Evolutionary conservation across 2,113 vertebrate species (phyloP).

Genomic region (Acanthochromis polyacanthus): DNA sequence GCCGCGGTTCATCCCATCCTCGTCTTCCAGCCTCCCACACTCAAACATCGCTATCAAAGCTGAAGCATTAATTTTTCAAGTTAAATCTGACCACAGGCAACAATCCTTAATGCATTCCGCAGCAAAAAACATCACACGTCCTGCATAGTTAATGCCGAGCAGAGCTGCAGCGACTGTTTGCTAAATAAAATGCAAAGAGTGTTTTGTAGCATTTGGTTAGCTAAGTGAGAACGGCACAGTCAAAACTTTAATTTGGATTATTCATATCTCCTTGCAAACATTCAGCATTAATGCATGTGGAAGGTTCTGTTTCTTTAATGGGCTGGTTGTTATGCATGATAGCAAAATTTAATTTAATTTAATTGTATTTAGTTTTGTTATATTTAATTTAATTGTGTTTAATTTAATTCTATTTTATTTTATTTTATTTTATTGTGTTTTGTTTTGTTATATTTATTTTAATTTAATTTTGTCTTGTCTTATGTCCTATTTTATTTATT

Average conservation of each 20-base stretch:
- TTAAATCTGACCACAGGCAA: slow-evolving; percentile 59
- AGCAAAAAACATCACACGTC: slow-evolving; percentile 53
- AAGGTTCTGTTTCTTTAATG: too few relatives aligned
- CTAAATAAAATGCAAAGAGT: slow-evolving; percentile 22
- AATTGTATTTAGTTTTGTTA: too few relatives aligned
- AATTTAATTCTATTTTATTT: too few relatives aligned
- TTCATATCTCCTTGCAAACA: background rate
- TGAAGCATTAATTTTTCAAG: slow-evolving; percentile 67
- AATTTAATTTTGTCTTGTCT: too few relatives aligned
- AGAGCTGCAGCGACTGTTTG: slow-evolving; percentile 36
- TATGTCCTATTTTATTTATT: too few relatives aligned
- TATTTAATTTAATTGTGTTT: too few relatives aligned
- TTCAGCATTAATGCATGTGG: background rate
- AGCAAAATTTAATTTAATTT: too few relatives aligned
- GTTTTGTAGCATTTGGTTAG: background rate
- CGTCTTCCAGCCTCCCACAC: slow-evolving; percentile 14
- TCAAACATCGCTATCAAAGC: slow-evolving; percentile 62
- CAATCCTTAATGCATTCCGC: slow-evolving; percentile 59
- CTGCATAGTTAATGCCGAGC: slow-evolving; percentile 57
- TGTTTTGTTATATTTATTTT: too few relatives aligned
- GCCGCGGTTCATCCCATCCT: slow-evolving; percentile 49
- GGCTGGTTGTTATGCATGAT: too few relatives aligned
- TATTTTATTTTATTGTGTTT: too few relatives aligned
- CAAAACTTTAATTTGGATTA: background rate
- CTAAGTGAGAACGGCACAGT: background rate